phyloP scores from a whole-genome alignment of 1,140 invertebrate species.

The Zaprionus inermis region DNA sequence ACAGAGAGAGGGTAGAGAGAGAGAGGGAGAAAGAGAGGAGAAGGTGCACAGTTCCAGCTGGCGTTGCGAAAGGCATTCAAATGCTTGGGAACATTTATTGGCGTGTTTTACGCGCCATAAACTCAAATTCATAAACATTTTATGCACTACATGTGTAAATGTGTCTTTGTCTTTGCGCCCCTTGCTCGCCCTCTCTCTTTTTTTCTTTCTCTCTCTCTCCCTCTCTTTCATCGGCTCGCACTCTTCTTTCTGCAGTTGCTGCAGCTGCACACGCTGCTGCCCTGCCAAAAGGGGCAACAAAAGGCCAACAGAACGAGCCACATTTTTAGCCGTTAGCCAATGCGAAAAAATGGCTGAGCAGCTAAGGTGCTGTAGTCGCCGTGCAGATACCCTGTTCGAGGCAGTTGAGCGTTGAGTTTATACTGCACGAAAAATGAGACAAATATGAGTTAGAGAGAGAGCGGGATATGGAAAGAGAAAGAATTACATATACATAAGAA shows the following conservation, averaged over 20 bases:
- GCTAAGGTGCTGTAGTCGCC: background rate
- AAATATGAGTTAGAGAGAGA: no score
- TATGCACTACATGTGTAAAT: constrained; percentile 82
- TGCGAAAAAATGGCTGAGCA: constrained; percentile 5
- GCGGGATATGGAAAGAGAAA: no score
- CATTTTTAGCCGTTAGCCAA: constrained; percentile 44
- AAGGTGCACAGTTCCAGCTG: constrained; percentile 35
- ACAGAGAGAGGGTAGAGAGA: constrained; percentile 7
- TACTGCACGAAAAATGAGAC: no score
- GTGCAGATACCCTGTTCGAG: background rate
- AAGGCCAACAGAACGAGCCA: constrained; percentile 17
- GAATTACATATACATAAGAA: no score
- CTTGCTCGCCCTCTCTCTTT: background rate
- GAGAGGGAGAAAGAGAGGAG: background rate
- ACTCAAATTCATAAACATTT: constrained; percentile 83
- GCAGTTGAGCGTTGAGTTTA: no score
- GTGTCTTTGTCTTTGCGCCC: constrained; percentile 34
- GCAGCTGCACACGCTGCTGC: constrained; percentile 36
- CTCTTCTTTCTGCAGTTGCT: constrained; percentile 12
- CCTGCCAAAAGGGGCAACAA: background rate
- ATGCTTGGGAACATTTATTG: constrained; percentile 79
- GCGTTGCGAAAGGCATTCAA: constrained; percentile 60
- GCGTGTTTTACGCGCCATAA: constrained; percentile 83
- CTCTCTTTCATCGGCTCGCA: no score
- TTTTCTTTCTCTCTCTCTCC: background rate